Percentiles rank a stretch among this genome's conserved stretches.
phyloP scores from a whole-genome alignment of 2,113 vertebrate genomes.

The Salvelinus fontinalis region DNA sequence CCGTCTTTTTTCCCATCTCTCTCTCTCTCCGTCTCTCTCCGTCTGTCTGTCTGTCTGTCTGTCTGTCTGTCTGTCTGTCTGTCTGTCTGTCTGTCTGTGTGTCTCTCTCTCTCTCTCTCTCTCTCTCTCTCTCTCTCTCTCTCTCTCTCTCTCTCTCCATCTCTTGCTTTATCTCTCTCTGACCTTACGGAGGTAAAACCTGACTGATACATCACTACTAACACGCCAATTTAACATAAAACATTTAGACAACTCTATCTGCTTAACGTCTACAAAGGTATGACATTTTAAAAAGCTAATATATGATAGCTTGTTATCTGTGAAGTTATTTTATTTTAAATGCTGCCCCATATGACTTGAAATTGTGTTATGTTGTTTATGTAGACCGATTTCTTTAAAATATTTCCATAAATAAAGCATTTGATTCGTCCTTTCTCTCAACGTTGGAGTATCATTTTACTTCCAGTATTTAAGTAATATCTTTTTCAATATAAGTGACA shows the following conservation, averaged over 20 bases:
- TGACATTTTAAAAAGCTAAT: no score
- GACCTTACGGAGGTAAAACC: not conserved
- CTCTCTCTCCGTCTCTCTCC: not conserved
- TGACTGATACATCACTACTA: not conserved
- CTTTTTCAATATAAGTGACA: no score
- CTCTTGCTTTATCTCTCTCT: not conserved
- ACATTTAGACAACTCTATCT: not conserved
- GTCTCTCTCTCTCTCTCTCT: not conserved
- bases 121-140: slow-evolving; percentile 9
- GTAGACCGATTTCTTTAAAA: no score
- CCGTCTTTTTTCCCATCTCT: not conserved
- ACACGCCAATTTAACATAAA: not conserved
- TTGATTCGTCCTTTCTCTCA: no score
- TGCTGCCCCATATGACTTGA: no score
- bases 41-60: slow-evolving; percentile 12
- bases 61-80: slow-evolving; percentile 26
- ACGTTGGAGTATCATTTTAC: no score
- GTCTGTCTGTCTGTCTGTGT: not conserved
- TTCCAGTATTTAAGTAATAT: no score
- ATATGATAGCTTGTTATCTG: no score
- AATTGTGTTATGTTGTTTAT: no score
- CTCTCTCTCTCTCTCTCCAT: not conserved
- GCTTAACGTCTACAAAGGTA: no score
- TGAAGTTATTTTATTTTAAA: no score
- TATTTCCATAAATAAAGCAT: no score